Evolutionary conservation across 2,113 vertebrate genomes (phyloP), one percentile per base, ranked within the genome.

Genomic region (Pitta sordida): DNA sequence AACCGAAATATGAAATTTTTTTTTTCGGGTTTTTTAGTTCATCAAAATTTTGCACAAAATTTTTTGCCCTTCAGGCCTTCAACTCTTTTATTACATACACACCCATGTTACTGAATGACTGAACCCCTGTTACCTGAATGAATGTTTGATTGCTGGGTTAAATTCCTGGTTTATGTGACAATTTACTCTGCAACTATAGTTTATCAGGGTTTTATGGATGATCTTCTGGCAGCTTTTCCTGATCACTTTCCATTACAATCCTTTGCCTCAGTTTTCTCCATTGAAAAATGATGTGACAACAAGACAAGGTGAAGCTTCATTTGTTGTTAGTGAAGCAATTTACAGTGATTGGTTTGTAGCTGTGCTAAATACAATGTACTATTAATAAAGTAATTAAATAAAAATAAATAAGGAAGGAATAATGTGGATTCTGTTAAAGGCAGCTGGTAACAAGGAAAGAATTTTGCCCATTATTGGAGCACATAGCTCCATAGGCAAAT

Each of bases 401-500:
- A 78, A 90, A 94, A 95, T 84, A 74, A 48, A 63, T 82, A 85
- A 88, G 49, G 73, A 67, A 68, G 74, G 60, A 92, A 69, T 77
- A 86, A 91, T 67, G 53, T 76, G 60, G 74, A 91, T 95, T 91
- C 83, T 24, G 36, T 91, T 86, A 94, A 94, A 95, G 62, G 93
- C 86, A 95, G 90, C 71, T 65, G 70, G 84, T 92, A 89, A 94
- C 68, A 92, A 94, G 88, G 88, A 55, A 85, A 95, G 80, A 96
- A 81, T 88, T 88, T 92, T 92, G 77, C 62, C 87, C 79, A 44
- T 95, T 96, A 96, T 85, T 75, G 55, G 68, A 93, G 68, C 93
- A 93, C 92, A 63, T 92, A 78, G 51, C 78, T 95, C 86, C 88
- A 95, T 88, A 96, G 97, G 94, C 96, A 96, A 96, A 97, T 95